Evolutionary conservation across 2,888 invertebrate species (phyloP).

Genomic region (Marronus borbonicus): DNA sequence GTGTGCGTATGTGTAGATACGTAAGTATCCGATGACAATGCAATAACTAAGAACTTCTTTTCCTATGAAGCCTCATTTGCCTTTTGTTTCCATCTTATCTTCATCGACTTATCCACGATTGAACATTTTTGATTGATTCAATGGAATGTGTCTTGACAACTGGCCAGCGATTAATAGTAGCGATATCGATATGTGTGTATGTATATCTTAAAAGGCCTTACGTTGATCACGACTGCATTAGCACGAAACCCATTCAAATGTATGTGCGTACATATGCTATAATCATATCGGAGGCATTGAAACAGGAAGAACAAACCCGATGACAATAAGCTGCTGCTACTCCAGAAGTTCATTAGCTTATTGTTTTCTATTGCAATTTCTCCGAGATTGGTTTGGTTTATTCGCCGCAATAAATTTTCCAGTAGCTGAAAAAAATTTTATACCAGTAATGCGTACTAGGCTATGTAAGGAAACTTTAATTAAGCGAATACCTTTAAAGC

Average conservation of each 20-base stretch:
- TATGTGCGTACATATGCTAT: slow-evolving; percentile 47
- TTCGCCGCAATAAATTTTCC: no score
- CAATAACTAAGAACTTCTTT: slow-evolving; percentile 5
- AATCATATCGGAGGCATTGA: slow-evolving; percentile 49
- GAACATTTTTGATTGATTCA: slow-evolving; percentile 34
- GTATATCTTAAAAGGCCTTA: slow-evolving; percentile 46
- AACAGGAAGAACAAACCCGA: slow-evolving; percentile 22
- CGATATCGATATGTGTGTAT: slow-evolving; percentile 38
- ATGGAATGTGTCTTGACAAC: slow-evolving; percentile 30
- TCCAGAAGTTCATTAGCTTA: slow-evolving; percentile 35
- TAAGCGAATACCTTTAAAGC: not conserved
- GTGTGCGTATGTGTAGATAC: slow-evolving; percentile 13
- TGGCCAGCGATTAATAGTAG: slow-evolving; percentile 30
- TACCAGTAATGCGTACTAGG: not conserved
- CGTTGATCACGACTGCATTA: slow-evolving; percentile 50
- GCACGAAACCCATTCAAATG: slow-evolving; percentile 47
- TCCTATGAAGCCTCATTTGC: not conserved
- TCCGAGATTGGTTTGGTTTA: not conserved
- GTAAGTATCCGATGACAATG: slow-evolving; percentile 18
- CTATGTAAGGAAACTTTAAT: not conserved
- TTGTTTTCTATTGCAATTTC: slow-evolving; percentile 15
- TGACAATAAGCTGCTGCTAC: slow-evolving; percentile 22
- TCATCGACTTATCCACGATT: not conserved
- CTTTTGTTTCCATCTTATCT: slow-evolving; percentile 28
- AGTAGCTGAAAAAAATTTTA: not conserved